Percentiles rank a stretch among this genome's conserved stretches.
Conservation (phyloP, 2,113 vertebrate species). For the Alligator mississippiensis region DNA sequence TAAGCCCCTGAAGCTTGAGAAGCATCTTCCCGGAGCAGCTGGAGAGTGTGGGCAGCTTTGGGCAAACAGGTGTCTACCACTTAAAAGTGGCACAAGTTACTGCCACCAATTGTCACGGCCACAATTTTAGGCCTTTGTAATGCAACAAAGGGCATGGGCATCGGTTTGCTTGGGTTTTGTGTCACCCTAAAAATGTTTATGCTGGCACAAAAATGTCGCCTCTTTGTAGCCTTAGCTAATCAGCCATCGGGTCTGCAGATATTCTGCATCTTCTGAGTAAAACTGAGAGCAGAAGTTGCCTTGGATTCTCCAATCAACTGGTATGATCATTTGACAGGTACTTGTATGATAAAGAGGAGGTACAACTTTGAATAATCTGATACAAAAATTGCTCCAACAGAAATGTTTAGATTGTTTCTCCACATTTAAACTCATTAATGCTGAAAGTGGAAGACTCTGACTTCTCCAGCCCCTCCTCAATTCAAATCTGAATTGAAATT, state of each 20-base stretch:
- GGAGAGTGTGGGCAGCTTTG: no score
- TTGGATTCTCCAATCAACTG: neutral
- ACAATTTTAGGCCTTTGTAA: no score
- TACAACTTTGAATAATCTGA: conserved; percentile 6
- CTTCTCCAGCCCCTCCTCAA: neutral
- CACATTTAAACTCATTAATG: neutral
- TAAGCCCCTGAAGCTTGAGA: no score
- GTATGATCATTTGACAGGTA: neutral
- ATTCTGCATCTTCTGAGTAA: neutral
- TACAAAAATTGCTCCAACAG: neutral
- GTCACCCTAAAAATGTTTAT: no score
- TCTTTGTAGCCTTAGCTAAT: no score
- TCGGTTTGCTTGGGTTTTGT: no score
- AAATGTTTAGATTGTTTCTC: neutral
- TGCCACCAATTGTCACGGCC: no score
- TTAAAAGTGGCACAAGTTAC: no score
- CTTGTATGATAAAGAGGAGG: neutral
- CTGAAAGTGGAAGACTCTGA: neutral
- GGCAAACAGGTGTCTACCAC: no score
- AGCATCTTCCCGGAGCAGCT: no score
- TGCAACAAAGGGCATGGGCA: no score
- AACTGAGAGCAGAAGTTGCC: neutral
- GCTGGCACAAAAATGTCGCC: no score
- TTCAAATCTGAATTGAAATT: neutral
- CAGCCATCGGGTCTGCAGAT: neutral